Conservation (phyloP, 2,888 invertebrate species). For the Stenotaenia linearis region DNA sequence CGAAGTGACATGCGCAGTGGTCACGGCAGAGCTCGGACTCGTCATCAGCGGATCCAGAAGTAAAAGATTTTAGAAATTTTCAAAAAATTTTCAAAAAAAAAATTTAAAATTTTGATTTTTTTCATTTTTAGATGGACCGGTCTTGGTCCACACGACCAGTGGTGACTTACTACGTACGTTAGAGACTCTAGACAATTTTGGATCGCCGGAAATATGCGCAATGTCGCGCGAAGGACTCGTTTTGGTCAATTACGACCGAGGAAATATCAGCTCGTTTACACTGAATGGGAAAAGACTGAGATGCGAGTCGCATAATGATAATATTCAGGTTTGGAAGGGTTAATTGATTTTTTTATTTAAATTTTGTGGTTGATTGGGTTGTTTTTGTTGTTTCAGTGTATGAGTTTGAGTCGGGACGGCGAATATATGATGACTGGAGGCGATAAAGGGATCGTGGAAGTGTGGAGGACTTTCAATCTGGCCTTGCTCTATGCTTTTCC, state of each 20-base stretch:
- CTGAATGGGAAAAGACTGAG: constrained; percentile 86
- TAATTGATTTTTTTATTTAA: constrained; percentile 38
- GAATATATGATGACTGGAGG: constrained; percentile 98
- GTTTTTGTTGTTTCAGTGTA: constrained; percentile 49
- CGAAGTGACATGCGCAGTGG: constrained; percentile 88
- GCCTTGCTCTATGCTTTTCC: constrained; percentile 97
- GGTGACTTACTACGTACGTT: constrained; percentile 92
- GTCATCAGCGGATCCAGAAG: constrained; percentile 88
- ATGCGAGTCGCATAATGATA: constrained; percentile 88
- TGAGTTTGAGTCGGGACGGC: constrained; percentile 87
- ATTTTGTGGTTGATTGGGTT: no score
- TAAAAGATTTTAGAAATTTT: constrained; percentile 43
- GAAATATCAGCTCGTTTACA: constrained; percentile 88
- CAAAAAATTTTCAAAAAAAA: neutral
- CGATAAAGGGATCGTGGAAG: constrained; percentile 93
- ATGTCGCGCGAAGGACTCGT: constrained; percentile 95
- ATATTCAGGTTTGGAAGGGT: constrained; percentile 77
- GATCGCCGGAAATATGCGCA: constrained; percentile 76
- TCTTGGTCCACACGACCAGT: constrained; percentile 94
- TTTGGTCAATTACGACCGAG: constrained; percentile 86
- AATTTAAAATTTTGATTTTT: neutral
- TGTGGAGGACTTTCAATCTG: constrained; percentile 96
- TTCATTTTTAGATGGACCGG: constrained; percentile 74
- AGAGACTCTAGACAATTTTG: constrained; percentile 68
- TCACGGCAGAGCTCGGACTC: constrained; percentile 94